Base-by-base conservation (phyloP, 2,797 vertebrate species). In the Melanotaenia maccullochi region DNA sequence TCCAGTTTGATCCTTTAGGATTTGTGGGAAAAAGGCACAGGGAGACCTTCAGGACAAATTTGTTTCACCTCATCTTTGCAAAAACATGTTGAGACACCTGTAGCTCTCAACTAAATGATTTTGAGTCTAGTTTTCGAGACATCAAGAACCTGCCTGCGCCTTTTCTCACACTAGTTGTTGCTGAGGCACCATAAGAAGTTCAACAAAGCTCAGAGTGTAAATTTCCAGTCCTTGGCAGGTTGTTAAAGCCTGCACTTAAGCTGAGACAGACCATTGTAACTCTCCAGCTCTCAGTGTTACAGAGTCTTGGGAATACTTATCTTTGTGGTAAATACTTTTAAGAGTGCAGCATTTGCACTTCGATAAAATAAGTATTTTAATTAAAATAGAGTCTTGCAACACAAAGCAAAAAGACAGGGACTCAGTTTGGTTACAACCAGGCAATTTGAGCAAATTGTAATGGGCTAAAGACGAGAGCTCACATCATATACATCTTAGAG, bases 361-460 rank as follows among this genome's bases (percentile, higher is more conserved):
- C 18, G 11, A 32, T 32, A 11, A 44, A 62, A 30, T 49, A 11
- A 11, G 20, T 13, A 18, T 20, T 32, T 63, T 63, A 1, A 28
- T 28, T 54, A 14, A 28, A 28, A 14, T 30, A 11, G 11, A 52
- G 9, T 18, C 13, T 55, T 8, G 6, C 5, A 55, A 16, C 32
- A 9, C 60, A 32, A 18, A 12, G 8, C 0, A 9, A 44, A 38
- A 5, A 20, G 4, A 6, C 16, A 8, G 49, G 12, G 13, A 1
- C 14, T 42, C 36, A 38, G 36, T 38, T 38, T 36, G 0, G 11
- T 30, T 30, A 30, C 30, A 30, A 30, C 5, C 32, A 2, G 32
- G 32, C 7, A 33, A 33, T 33, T 33, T 49, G 16, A 71, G 73
- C 68, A 80, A 89, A 90, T 84, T 83, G 67, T 59, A 3, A 28